A percentile compares a stretch with the other conserved stretches of the same genome.
phyloP scores from a whole-genome alignment of 2,113 vertebrate species.

The Nymphicus hollandicus region DNA sequence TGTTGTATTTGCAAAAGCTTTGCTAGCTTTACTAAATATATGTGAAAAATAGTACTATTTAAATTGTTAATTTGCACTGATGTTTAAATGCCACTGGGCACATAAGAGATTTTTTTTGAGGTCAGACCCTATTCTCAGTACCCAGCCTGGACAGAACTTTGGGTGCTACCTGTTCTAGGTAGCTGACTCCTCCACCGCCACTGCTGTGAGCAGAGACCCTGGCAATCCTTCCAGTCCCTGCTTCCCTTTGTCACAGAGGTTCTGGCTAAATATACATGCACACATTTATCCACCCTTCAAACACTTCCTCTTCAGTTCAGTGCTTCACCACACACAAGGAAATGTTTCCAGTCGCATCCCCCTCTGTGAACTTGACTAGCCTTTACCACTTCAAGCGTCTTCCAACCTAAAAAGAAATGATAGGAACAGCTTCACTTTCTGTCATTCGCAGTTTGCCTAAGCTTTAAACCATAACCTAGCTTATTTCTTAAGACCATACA shows the following conservation, averaged over 20 bases:
- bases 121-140: neutral
- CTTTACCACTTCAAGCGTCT: neutral
- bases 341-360: conserved; percentile 22
- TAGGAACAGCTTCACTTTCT: neutral
- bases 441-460: neutral
- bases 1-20: neutral
- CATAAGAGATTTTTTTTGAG: neutral
- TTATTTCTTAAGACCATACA: neutral
- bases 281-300: conserved; percentile 43
- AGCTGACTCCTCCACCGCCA: neutral
- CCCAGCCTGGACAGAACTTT: neutral
- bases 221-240: neutral
- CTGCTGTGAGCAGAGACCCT: neutral
- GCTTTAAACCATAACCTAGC: neutral
- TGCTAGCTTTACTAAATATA: neutral
- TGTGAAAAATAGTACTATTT: neutral
- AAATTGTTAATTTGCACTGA: neutral
- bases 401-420: neutral
- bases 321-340: neutral
- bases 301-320: conserved; percentile 18
- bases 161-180: neutral
- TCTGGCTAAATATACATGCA: conserved; percentile 37
- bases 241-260: neutral
- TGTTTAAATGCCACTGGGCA: neutral
- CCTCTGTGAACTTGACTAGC: neutral